phyloP scores from a whole-genome alignment of 1,140 invertebrate genomes.

The Hydropsyche tenuis region DNA sequence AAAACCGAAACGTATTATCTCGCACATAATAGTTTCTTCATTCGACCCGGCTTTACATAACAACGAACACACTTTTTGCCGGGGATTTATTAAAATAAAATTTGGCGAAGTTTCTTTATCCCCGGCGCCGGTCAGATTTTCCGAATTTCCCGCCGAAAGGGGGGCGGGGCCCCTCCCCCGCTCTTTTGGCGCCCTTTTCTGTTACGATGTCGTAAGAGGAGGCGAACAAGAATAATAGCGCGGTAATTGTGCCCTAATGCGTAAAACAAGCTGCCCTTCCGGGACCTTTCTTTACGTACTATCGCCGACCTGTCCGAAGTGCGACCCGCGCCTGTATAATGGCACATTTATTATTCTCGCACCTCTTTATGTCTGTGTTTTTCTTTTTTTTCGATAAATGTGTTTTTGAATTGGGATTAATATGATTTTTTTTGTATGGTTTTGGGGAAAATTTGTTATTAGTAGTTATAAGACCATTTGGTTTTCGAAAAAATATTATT shows the following conservation, averaged over 20 bases:
- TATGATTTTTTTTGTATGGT: not conserved
- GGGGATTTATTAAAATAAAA: slow-evolving; percentile 16
- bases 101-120: slow-evolving; percentile 1
- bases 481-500: no score
- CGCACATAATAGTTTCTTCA: slow-evolving; percentile 21
- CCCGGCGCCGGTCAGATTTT: not conserved
- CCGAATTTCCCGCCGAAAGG: not conserved
- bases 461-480: no score
- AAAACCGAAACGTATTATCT: slow-evolving; percentile 22
- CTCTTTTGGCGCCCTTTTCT: not conserved
- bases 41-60: not conserved
- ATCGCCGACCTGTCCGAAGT: not conserved
- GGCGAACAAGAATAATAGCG: slow-evolving; percentile 44
- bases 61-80: no score
- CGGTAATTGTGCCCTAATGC: slow-evolving; percentile 47
- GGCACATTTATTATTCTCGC: not conserved
- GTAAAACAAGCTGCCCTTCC: slow-evolving; percentile 47
- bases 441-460: no score
- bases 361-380: not conserved
- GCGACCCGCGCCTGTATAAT: slow-evolving; percentile 1
- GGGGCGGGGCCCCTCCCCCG: not conserved
- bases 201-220: slow-evolving; percentile 16
- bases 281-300: slow-evolving; percentile 10
- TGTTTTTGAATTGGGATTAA: not conserved
- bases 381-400: not conserved